Evolutionary conservation across 2,797 vertebrate genomes (phyloP), one percentile per base, ranked within the genome.

Genomic region (Buphagus erythrorhynchus): DNA sequence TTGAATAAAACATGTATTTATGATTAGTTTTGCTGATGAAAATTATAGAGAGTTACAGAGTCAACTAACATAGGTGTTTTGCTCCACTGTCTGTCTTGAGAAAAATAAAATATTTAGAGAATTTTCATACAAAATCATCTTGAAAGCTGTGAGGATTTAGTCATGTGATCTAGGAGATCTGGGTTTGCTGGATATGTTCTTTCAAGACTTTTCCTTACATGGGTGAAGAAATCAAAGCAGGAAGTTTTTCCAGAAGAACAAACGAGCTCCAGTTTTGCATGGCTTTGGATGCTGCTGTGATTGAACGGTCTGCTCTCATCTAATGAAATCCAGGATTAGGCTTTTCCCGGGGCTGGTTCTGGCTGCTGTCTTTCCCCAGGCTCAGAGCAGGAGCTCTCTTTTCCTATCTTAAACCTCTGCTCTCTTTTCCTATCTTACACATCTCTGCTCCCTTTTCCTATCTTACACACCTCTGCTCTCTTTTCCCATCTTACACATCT

Each of bases 401-500:
- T n/a, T n/a, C n/a, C n/a, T n/a, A n/a, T n/a, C n/a, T n/a, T n/a
- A n/a, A n/a, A n/a, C n/a, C n/a, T n/a, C n/a, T n/a, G 9, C 10
- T 80, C 36, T n/a, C 13, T 77, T 79, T 66, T 59, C 29, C 19
- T 16, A 1, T 5, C 21, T 45, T 24, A 15, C 11, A 11, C 0
- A 0, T 18, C 31, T 57, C 6, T n/a, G 10, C 10, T 79, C 36
- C n/a, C 13, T 77, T 79, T n/a, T n/a, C n/a, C n/a, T n/a, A n/a
- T n/a, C n/a, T n/a, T n/a, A n/a, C n/a, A n/a, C n/a, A n/a, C n/a
- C n/a, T n/a, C n/a, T n/a, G 9, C 10, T 80, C 36, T n/a, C 13
- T 77, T 79, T 66, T 59, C 29, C 19, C 15, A 1, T 5, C 21
- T 45, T 24, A 15, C 11, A 11, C 0, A 0, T 18, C 31, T 57